These are phyloP conservation scores for Formica exsecta DNA, from an alignment of 1,140 invertebrate species.

Conservation along the genomic window DNA sequence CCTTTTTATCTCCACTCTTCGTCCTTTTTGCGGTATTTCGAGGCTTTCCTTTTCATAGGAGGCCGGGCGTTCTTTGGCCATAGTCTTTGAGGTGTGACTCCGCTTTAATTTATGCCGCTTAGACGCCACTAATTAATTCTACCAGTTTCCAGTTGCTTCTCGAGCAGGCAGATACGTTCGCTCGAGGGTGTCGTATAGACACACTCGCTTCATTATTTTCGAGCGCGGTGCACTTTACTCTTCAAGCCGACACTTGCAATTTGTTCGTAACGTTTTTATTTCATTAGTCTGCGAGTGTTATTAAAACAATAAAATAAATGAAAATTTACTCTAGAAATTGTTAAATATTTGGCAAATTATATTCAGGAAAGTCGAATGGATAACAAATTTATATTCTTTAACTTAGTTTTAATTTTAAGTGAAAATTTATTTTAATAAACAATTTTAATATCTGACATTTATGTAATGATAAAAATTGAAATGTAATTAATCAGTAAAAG, in stretches of 20 bases:
- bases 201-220: slow-evolving; percentile 39
- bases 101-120: slow-evolving; percentile 55
- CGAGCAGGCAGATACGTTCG: not conserved
- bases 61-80: not conserved
- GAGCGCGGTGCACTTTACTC: not conserved
- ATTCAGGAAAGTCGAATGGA: not conserved
- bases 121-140: slow-evolving; percentile 57
- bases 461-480: not conserved
- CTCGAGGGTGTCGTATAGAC: slow-evolving; percentile 14
- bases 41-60: slow-evolving; percentile 31
- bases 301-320: not conserved
- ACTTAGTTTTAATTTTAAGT: not conserved
- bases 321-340: not conserved
- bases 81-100: slow-evolving; percentile 49
- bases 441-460: not conserved
- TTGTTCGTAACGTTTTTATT: not conserved
- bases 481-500: not conserved
- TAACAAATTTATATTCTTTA: not conserved
- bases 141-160: slow-evolving; percentile 18
- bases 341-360: not conserved
- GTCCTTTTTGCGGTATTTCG: slow-evolving; percentile 35
- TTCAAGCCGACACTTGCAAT: not conserved
- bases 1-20: not conserved
- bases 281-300: not conserved
- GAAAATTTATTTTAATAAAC: not conserved